Base-by-base conservation (phyloP, 2,888 invertebrate genomes). In the Smittia sp. region DNA sequence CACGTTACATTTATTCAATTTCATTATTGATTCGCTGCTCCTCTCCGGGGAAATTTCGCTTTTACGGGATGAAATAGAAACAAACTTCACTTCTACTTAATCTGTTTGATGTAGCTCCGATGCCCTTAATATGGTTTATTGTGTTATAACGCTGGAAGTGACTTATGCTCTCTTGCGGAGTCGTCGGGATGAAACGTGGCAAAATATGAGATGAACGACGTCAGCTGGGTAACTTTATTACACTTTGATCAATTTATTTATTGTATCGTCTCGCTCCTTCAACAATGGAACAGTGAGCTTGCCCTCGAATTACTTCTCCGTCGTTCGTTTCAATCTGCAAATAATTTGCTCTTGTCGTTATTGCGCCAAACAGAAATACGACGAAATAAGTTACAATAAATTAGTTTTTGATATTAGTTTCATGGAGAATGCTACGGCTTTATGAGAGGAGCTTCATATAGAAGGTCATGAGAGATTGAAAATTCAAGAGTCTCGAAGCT, bases 161-260 rank as follows among this genome's bases (percentile, higher is more conserved):
- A 46, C 11, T n/a, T n/a, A 9, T 32, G 32, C 32, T 32, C 32
- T 32, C 32, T 32, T 32, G 32, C 9, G 32, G 15, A 46, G 46
- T 46, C 15, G 11, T 46, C 15, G 46, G n/a, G n/a, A n/a, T n/a
- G n/a, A 62, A 62, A 62, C 22, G 22, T 62, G 46, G 2, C 11
- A n/a, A n/a, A n/a, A n/a, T n/a, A 46, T 46, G 46, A 11, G n/a
- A 46, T 11, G 2, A 20, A 58, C n/a, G 9, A 58, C 22, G 22
- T 58, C 58, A 58, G 58, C 58, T 58, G 58, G 15, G 18, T 58
- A 58, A 58, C 58, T 58, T 58, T 58, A 58, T 58, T 58, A 58
- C 20, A 58, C 18, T 58, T 58, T 58, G 22, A 58, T 58, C n/a
- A 58, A 58, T 58, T 58, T 58, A 22, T 22, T 18, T 22, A 58